These are phyloP conservation scores for Hyposmocoma kahamanoa DNA, from an alignment of 1,140 invertebrate genomes.

Conservation along the genomic window DNA sequence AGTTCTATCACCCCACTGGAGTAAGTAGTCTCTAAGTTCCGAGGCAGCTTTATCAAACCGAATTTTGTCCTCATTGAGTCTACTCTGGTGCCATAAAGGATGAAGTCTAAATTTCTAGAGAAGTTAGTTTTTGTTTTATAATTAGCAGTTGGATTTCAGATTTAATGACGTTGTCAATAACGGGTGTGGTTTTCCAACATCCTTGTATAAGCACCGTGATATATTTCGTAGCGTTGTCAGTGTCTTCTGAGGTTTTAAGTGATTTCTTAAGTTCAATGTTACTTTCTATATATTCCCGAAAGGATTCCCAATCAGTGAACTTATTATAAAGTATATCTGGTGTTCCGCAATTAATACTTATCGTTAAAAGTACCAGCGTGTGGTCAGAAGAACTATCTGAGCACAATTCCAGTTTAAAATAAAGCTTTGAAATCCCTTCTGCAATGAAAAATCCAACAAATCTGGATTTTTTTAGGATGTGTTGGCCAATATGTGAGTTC, in stretches of 20 bases:
- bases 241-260: constrained; percentile 2
- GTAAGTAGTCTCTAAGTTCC: background rate
- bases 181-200: background rate
- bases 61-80: background rate
- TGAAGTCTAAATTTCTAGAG: constrained; percentile 8
- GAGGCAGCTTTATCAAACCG: background rate
- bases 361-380: constrained; percentile 2
- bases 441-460: constrained; percentile 28
- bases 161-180: background rate
- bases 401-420: constrained; percentile 5
- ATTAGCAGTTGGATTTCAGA: background rate
- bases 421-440: background rate
- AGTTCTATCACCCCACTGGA: background rate
- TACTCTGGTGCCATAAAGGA: constrained; percentile 5
- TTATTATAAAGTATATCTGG: background rate
- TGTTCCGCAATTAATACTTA: background rate
- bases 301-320: background rate
- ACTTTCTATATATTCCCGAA: background rate
- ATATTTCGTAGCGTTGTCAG: constrained; percentile 3
- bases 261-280: background rate
- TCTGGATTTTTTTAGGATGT: constrained; percentile 29
- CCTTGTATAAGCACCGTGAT: constrained; percentile 3
- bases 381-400: constrained; percentile 9
- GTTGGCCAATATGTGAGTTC: constrained; percentile 32
- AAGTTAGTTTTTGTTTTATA: background rate